These are phyloP conservation scores for Lymantria monacha DNA, from an alignment of 2,888 invertebrate genomes.

Conservation along the genomic window DNA sequence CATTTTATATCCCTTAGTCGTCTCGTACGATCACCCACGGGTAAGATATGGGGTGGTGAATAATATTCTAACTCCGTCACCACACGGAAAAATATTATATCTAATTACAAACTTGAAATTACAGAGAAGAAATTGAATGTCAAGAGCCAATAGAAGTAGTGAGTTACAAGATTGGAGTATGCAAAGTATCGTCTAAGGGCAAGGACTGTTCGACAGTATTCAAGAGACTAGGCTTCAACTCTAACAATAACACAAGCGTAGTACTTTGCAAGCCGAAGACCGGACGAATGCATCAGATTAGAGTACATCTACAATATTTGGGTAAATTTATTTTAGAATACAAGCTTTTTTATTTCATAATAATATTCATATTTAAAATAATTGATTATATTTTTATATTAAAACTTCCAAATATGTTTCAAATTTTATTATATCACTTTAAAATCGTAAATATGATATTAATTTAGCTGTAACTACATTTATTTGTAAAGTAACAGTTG, in stretches of 20 bases:
- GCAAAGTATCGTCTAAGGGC: slow-evolving; percentile 95
- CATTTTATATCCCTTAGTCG: no score
- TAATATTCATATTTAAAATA: not conserved
- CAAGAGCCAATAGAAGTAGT: slow-evolving; percentile 95
- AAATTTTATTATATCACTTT: no score
- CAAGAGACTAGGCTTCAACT: slow-evolving; percentile 93
- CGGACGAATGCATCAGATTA: slow-evolving; percentile 99
- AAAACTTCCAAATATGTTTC: no score
- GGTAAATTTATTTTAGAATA: slow-evolving; percentile 85
- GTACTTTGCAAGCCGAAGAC: slow-evolving; percentile 97
- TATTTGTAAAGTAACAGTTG: no score
- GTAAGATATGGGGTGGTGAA: no score
- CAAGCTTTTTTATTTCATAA: not conserved
- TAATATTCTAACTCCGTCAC: no score
- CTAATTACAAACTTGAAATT: not conserved
- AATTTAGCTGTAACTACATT: no score
- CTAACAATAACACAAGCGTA: slow-evolving; percentile 94
- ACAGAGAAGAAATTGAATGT: slow-evolving; percentile 92
- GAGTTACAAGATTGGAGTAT: slow-evolving; percentile 97
- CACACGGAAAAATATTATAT: no score
- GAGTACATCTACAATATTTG: slow-evolving; percentile 98
- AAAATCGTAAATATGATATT: no score
- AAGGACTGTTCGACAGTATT: slow-evolving; percentile 96
- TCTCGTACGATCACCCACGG: no score
- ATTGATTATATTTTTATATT: no score